Conservation (phyloP, 2,888 invertebrate genomes). For the Willowsia nigromaculata region DNA sequence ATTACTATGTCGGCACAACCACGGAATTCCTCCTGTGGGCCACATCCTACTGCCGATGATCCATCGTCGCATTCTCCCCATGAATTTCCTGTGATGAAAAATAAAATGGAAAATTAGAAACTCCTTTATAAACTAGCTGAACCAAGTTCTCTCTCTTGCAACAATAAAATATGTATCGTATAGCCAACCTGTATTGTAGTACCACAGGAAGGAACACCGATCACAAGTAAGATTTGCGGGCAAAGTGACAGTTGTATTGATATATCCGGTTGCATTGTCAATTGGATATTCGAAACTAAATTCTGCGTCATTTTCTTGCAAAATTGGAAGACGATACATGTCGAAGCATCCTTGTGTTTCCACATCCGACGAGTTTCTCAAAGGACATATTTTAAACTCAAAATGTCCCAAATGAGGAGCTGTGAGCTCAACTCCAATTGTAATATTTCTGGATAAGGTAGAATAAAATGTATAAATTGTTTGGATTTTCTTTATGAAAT, state of each 20-base stretch:
- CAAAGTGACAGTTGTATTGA: conserved; percentile 36
- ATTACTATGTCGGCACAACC: conserved; percentile 72
- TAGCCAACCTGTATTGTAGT: conserved; percentile 65
- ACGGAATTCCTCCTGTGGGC: conserved; percentile 69
- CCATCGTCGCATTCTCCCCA: conserved; percentile 68
- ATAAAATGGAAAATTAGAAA: too few species aligned
- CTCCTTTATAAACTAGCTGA: too few species aligned
- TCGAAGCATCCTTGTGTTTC: conserved; percentile 69
- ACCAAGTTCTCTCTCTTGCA: too few species aligned
- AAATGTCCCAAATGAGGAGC: conserved; percentile 72
- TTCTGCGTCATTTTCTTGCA: conserved; percentile 9
- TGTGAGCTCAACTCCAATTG: conserved; percentile 66
- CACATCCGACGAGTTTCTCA: conserved; percentile 28
- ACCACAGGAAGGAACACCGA: conserved; percentile 60
- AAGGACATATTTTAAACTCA: conserved; percentile 68
- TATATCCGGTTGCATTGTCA: conserved; percentile 39
- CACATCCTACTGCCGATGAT: conserved; percentile 60
- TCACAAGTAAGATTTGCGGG: conserved; percentile 52
- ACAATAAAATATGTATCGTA: too few species aligned
- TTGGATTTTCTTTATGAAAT: too few species aligned
- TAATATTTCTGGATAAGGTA: conserved; percentile 50
- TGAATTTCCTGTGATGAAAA: conserved; percentile 59
- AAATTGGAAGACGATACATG: conserved; percentile 29
- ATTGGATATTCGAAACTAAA: conserved; percentile 36
- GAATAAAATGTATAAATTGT: too few species aligned